These are phyloP conservation scores for Muntiacus reevesi DNA, from an alignment of 2,113 vertebrate species.

Conservation along the genomic window DNA sequence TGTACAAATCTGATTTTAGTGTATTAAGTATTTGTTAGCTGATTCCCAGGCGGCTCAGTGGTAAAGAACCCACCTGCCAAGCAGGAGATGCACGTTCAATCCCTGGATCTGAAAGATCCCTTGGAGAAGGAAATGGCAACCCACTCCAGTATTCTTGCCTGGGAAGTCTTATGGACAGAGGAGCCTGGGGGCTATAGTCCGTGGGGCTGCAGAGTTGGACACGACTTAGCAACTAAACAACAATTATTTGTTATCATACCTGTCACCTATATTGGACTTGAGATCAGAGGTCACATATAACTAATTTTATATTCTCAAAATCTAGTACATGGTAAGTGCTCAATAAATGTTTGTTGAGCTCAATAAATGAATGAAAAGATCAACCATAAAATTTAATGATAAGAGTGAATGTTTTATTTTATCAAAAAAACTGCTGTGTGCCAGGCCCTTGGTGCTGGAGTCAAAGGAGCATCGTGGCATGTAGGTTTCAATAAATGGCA, in stretches of 20 bases:
- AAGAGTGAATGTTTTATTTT: background rate
- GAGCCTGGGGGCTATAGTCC: background rate
- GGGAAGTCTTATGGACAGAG: background rate
- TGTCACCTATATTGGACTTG: background rate
- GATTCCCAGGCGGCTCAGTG: background rate
- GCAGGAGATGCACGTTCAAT: background rate
- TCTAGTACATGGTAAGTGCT: background rate
- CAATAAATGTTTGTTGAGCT: background rate
- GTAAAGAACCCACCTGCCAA: background rate
- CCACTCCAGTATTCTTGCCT: background rate
- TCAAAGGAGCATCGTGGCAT: background rate
- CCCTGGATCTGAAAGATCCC: background rate
- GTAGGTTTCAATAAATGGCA: background rate
- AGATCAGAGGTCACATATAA: background rate
- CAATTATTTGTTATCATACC: background rate
- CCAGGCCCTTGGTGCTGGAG: background rate
- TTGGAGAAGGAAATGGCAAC: background rate
- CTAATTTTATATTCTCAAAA: conserved; percentile 4
- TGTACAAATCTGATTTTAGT: background rate
- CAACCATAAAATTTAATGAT: background rate
- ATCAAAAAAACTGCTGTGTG: background rate
- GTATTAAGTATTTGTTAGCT: background rate
- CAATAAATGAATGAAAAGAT: background rate
- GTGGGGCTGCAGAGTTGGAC: background rate
- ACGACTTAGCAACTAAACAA: background rate